Evolutionary conservation across 2,113 vertebrate species (phyloP), one percentile per base, ranked within the genome.

Genomic region (Propithecus coquereli): DNA sequence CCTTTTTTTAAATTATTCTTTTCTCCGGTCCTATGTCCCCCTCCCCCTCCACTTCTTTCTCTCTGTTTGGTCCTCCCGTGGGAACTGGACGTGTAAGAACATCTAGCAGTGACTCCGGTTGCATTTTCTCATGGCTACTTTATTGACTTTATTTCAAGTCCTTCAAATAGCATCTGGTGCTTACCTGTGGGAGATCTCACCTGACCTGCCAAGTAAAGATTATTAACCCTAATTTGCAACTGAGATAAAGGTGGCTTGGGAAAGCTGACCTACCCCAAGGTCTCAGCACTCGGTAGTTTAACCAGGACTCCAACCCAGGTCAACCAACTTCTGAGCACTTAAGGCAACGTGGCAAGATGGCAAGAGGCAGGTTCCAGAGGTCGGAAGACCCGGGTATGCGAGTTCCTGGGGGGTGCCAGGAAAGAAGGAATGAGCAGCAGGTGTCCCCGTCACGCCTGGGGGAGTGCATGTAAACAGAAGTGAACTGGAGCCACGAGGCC

Each of bases 331-430:
- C 73, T 17, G 6, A 43, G 66, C 4, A 40, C 52, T 63, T 20
- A 14, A 63, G n/a, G n/a, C n/a, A 25, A 3, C 32, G 13, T 22
- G 25, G 13, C 6, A 3, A 13, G 23, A 20, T 0, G 22, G 50
- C 4, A 27, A 6, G 47, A 63, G 59, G 81, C 40, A 70, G 40
- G 3, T 57, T 81, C 71, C 40, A 13, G 45, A 18, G 66, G 54
- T 2, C 5, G 32, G 27, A 50, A 22, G 20, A n/a, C 13, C 59
- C 50, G 45, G 18, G 23, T 13, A 1, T 27, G 0, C 0, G 3
- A n/a, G 76, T 27, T 82, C 54, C 59, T 23, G 5, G n/a, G 11
- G 37, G 50, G 18, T 12, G 17, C 70, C 3, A 10, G 59, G 84
- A 43, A 32, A 0, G 10, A 37, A 32, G 52, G 54, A 11, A 6